Conservation (phyloP, 1,140 invertebrate species). For the Trypoxylus dichotomus region DNA sequence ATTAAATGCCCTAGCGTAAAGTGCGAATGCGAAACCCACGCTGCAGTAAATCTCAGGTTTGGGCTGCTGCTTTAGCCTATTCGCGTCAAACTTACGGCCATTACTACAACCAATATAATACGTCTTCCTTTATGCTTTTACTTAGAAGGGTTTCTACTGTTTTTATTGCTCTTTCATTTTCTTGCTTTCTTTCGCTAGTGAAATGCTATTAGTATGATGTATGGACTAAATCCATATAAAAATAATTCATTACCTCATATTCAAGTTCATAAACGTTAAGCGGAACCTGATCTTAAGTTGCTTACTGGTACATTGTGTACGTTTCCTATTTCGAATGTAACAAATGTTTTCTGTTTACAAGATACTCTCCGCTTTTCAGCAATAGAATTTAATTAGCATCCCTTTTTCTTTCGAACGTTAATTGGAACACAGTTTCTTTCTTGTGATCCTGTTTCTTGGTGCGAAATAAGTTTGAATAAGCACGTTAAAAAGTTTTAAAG, state of each 20-base stretch:
- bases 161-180: neutral
- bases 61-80: neutral
- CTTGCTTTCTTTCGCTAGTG: neutral
- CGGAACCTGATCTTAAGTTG: too few species aligned
- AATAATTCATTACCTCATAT: neutral
- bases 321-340: too few species aligned
- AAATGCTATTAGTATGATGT: neutral
- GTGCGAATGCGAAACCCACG: neutral
- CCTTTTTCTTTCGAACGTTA: too few species aligned
- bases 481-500: too few species aligned
- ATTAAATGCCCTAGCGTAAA: neutral
- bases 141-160: neutral
- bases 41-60: conserved; percentile 2
- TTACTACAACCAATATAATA: conserved; percentile 11
- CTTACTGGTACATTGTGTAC: too few species aligned
- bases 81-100: neutral
- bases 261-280: too few species aligned
- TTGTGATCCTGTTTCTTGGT: too few species aligned
- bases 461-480: too few species aligned
- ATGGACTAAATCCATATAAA: neutral
- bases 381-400: too few species aligned
- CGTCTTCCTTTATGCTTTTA: neutral
- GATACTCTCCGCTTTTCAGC: too few species aligned
- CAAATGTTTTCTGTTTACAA: too few species aligned
- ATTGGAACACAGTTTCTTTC: too few species aligned